A percentile compares a stretch with the other conserved stretches of the same genome.
Conservation (phyloP, 2,888 invertebrate genomes). For the Ernsta delagoae region DNA sequence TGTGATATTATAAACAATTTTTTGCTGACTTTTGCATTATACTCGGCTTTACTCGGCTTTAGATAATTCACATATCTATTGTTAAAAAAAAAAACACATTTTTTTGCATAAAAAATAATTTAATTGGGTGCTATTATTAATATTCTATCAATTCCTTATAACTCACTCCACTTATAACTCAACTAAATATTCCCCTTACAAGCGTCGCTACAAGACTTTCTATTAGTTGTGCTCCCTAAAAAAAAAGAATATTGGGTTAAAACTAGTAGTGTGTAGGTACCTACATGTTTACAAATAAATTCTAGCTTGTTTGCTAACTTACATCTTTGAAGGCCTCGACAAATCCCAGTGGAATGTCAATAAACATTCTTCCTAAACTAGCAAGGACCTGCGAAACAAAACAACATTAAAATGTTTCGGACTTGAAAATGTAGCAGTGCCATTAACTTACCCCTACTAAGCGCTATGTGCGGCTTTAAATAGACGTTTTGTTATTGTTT, state of each 20-base stretch:
- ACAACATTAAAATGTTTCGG: constrained; percentile 16
- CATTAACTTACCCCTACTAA: constrained; percentile 7
- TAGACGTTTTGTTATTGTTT: constrained; percentile 5
- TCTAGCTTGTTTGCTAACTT: constrained; percentile 45
- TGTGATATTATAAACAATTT: constrained; percentile 47
- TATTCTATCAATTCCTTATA: neutral
- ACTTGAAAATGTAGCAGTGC: constrained; percentile 26
- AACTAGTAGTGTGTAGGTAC: neutral
- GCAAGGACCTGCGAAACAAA: constrained; percentile 54
- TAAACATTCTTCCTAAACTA: constrained; percentile 60
- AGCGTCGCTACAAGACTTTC: constrained; percentile 58
- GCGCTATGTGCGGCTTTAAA: constrained; percentile 17
- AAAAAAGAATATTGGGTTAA: constrained; percentile 27
- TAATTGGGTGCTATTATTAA: neutral
- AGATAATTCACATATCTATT: too few relatives aligned
- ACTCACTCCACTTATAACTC: neutral
- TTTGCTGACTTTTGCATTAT: constrained; percentile 3
- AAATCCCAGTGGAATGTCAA: constrained; percentile 62
- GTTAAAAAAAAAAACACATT: too few relatives aligned
- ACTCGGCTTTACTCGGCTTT: too few relatives aligned
- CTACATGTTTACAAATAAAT: neutral
- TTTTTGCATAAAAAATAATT: neutral
- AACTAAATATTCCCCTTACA: constrained; percentile 55
- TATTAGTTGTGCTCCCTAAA: constrained; percentile 60
- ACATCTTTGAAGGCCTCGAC: constrained; percentile 65